These are phyloP conservation scores for Sitta europaea DNA, from an alignment of 2,113 vertebrate genomes.

Conservation along the genomic window DNA sequence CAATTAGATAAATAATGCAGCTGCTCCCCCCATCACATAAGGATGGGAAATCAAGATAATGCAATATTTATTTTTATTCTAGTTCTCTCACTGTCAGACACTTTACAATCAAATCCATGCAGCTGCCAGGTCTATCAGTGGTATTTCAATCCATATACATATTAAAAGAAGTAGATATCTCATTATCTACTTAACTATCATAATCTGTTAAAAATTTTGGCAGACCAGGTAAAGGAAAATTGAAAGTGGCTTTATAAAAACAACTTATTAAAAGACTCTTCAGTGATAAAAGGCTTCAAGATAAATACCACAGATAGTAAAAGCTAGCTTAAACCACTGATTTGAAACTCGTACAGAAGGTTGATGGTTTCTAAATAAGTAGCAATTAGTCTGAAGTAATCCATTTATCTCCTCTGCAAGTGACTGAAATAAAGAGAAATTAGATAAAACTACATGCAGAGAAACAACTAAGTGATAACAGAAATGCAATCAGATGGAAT, in stretches of 20 bases:
- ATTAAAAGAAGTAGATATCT: neutral
- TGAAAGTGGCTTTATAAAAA: slow-evolving; percentile 8
- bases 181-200: neutral
- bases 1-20: slow-evolving; percentile 56
- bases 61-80: slow-evolving; percentile 49
- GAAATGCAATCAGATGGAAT: slow-evolving; percentile 66
- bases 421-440: slow-evolving; percentile 34
- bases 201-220: slow-evolving; percentile 19
- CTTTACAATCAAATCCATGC: neutral
- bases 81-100: neutral
- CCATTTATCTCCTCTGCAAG: slow-evolving; percentile 32
- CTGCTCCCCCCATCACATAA: neutral
- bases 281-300: slow-evolving; percentile 32
- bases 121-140: neutral
- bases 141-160: neutral
- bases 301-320: slow-evolving; percentile 47
- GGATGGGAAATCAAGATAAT: slow-evolving; percentile 12
- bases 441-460: slow-evolving; percentile 25
- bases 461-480: slow-evolving; percentile 53
- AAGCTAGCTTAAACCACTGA: neutral
- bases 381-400: slow-evolving; percentile 32
- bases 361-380: slow-evolving; percentile 11
- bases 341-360: neutral
- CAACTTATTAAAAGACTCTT: slow-evolving; percentile 14
- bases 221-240: neutral